phyloP scores from a whole-genome alignment of 2,113 vertebrate genomes.

The Tragulus kanchil region DNA sequence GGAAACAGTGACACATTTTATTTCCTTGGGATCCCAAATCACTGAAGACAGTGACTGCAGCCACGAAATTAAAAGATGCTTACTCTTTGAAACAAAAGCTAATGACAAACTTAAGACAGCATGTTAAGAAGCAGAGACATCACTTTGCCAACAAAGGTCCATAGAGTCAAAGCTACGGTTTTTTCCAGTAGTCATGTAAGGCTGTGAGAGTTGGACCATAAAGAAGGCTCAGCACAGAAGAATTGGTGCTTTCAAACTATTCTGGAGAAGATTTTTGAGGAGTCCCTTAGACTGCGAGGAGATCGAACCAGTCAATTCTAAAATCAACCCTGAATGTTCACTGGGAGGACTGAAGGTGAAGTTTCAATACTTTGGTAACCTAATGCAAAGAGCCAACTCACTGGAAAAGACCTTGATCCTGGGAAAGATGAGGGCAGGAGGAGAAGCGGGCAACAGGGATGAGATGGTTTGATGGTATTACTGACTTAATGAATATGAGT shows the following conservation, averaged over 20 bases:
- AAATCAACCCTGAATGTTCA: too few species aligned
- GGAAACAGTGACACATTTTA: not conserved
- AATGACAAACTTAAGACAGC: not conserved
- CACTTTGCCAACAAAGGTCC: not conserved
- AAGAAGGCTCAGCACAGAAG: not conserved
- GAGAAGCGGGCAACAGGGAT: too few species aligned
- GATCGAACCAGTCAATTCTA: too few species aligned
- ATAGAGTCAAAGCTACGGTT: not conserved
- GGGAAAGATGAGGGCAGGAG: too few species aligned
- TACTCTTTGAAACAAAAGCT: not conserved
- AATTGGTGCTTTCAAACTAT: not conserved
- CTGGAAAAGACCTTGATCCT: not conserved
- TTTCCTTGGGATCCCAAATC: not conserved
- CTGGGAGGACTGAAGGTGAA: too few species aligned
- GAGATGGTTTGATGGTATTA: too few species aligned
- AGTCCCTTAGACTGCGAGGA: too few species aligned
- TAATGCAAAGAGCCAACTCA: too few species aligned
- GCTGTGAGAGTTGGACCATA: not conserved
- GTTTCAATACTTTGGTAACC: too few species aligned
- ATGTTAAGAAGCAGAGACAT: not conserved
- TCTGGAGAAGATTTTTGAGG: not conserved
- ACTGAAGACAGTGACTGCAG: not conserved
- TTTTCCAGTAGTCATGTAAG: not conserved
- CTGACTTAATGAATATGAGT: too few species aligned
- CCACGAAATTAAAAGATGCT: not conserved